phyloP scores from a whole-genome alignment of 2,113 vertebrate genomes.

The Charina bottae region DNA sequence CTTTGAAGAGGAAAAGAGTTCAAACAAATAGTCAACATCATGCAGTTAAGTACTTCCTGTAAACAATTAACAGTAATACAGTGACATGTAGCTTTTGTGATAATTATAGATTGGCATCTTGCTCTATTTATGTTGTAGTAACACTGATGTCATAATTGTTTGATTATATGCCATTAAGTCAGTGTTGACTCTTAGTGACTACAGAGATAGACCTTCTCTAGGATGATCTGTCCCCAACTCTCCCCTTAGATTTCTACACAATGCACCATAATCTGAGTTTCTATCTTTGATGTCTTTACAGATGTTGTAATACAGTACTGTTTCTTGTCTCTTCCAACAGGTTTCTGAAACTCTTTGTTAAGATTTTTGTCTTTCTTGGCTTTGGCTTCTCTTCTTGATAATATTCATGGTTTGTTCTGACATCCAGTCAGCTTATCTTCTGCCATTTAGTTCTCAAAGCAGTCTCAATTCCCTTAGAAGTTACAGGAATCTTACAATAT shows the following conservation, averaged over 20 bases:
- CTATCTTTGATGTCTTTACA: background rate
- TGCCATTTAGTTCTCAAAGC: background rate
- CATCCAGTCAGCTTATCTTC: background rate
- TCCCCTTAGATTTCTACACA: background rate
- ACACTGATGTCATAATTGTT: background rate
- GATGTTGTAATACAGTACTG: background rate
- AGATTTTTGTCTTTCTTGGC: background rate
- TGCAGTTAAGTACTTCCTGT: background rate
- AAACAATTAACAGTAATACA: slow-evolving; percentile 5
- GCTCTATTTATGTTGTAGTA: background rate
- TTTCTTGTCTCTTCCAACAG: background rate
- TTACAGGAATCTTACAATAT: background rate
- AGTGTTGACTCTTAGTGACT: background rate
- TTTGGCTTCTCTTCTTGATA: background rate
- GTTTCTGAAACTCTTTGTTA: background rate
- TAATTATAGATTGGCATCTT: background rate
- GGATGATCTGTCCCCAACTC: background rate
- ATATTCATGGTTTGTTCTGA: background rate
- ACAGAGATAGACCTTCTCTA: background rate
- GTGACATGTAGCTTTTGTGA: background rate
- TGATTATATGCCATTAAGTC: background rate
- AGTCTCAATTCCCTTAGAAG: background rate
- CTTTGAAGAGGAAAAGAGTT: background rate
- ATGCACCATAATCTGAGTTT: background rate
- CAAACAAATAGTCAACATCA: background rate